Conservation (phyloP, 2,113 vertebrate genomes). For the Chlorodrepanis virens region DNA sequence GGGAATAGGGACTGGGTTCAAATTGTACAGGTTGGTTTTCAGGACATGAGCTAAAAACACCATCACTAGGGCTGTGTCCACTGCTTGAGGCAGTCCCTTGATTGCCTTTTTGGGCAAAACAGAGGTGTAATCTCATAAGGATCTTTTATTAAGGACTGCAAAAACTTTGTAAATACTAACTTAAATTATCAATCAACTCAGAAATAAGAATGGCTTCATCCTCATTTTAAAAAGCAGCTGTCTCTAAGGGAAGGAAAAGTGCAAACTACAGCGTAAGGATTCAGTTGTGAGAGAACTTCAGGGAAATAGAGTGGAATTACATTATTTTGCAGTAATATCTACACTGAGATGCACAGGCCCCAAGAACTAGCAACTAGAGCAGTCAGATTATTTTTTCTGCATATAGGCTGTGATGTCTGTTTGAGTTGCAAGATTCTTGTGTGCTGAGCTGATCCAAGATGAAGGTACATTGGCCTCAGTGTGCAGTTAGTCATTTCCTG, state of each 20-base stretch:
- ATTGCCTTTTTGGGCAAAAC: background rate
- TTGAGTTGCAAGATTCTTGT: slow-evolving; percentile 9
- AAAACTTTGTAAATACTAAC: background rate
- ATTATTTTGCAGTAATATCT: background rate
- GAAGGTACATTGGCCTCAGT: slow-evolving; percentile 33
- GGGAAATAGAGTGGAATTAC: background rate
- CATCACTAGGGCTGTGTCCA: fast-evolving
- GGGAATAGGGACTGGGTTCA: background rate
- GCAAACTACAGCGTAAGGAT: background rate
- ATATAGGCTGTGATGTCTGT: background rate
- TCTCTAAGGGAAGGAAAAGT: background rate
- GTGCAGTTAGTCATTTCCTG: slow-evolving; percentile 55
- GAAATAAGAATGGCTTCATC: background rate
- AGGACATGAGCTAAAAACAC: background rate
- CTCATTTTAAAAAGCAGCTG: background rate
- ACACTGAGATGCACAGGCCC: background rate
- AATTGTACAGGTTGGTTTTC: background rate
- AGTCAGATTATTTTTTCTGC: background rate
- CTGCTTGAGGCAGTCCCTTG: background rate
- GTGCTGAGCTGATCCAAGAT: slow-evolving; percentile 8
- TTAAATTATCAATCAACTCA: background rate
- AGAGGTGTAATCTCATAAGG: background rate
- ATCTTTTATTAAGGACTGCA: background rate
- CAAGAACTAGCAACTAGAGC: background rate
- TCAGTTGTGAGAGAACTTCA: background rate